Conservation (phyloP, 2,113 vertebrate genomes). For the Aepyceros melampus region DNA sequence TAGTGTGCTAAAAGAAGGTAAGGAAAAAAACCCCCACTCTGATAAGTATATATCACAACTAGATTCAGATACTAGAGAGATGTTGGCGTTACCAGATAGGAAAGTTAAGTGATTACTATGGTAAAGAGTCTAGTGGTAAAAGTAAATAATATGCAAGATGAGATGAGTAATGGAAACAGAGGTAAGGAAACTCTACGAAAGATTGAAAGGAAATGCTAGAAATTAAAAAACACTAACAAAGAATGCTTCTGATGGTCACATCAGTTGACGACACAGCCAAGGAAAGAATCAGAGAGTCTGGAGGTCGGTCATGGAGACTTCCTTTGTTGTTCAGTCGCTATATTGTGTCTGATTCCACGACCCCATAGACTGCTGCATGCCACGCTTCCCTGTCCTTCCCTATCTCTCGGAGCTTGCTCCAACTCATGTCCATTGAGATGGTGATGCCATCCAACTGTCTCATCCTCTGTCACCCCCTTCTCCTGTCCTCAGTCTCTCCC, state of each 20-base stretch:
- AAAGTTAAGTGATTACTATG: background rate
- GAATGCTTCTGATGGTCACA: background rate
- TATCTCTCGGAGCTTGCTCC: background rate
- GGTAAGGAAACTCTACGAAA: background rate
- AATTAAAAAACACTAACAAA: background rate
- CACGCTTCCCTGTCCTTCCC: background rate
- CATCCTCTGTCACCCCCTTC: background rate
- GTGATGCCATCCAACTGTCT: background rate
- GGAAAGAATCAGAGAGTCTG: background rate
- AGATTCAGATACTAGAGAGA: background rate
- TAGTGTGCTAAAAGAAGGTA: background rate
- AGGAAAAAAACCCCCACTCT: background rate
- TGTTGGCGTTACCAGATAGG: background rate
- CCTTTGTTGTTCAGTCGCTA: background rate
- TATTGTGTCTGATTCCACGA: rapidly evolving
- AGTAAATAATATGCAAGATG: background rate
- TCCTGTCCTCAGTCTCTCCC: background rate
- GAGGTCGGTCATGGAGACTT: background rate
- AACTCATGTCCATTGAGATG: background rate
- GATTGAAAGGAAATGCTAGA: background rate
- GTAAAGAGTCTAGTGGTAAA: background rate
- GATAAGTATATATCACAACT: background rate
- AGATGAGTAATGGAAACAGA: background rate
- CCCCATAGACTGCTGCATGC: background rate
- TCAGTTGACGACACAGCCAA: background rate